Base-by-base conservation (phyloP, 1,140 invertebrate genomes). In the Tetramorium parvispinum region DNA sequence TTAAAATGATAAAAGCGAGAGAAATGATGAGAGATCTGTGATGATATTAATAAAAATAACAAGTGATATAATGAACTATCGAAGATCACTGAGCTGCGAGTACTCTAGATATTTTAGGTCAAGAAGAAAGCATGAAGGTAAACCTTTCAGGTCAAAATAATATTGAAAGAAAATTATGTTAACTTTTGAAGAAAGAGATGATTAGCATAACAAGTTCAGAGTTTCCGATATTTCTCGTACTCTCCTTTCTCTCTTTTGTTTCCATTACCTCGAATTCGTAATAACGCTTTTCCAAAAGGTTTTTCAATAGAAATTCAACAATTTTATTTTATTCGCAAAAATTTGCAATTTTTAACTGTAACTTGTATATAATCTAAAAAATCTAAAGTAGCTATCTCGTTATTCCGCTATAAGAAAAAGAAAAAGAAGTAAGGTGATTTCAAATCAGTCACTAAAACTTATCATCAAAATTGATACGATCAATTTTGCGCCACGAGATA, bases 161-260 rank as follows among this genome's bases (percentile, higher is more conserved):
- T 37, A 73, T 73, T 73, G 68, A 49, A 55, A 83, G 68, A 61
- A 59, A 82, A 75, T 37, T 73, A n/a, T 40, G 21, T 73, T 24
- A 73, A 83, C 53, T 73, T 83, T 83, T 37, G 8, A 75, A 24
- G 53, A 37, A 73, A 71, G 7, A 6, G 3, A 70, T 73, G 11
- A 59, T 73, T 75, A 83, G n/a, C 53, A 75, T 75, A 83, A 61
- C 53, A 49, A 82, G 68, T 49, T 73, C 24, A 59, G 75, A 73
- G 18, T 83, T 83, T 57, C 7, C 40, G 13, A 46, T 27, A 65
- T 51, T 51, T 66, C 76, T 79, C 46, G n/a, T 53, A 63, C 8
- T 46, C 24, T 0, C 18, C 7, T 79, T 24, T 1, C 27, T 43
- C 1, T 13, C 11, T 71, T 2, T 37, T 16, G 21, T 51, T 81